A percentile compares a stretch with the other conserved stretches of the same genome.
phyloP scores from a whole-genome alignment of 1,140 invertebrate genomes.

The Mya arenaria region DNA sequence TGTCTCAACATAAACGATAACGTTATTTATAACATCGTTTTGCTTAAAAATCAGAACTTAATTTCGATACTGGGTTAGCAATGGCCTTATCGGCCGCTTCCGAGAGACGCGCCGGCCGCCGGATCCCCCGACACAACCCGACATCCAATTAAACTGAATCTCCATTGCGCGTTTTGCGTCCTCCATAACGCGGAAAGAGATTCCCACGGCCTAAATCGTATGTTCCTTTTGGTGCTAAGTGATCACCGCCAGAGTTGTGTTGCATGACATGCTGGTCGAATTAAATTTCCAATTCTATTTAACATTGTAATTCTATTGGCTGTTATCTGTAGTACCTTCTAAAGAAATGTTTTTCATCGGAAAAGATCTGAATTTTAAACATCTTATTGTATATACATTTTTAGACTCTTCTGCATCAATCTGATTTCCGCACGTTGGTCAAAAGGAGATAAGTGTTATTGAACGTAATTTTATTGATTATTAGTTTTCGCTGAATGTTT shows the following conservation, averaged over 20 bases:
- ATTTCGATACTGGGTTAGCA: background rate
- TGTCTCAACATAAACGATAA: no score
- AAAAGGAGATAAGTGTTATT: no score
- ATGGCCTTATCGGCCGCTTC: background rate
- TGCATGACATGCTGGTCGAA: background rate
- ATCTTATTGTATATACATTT: background rate
- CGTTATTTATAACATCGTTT: no score
- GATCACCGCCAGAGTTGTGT: background rate
- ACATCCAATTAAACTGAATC: background rate
- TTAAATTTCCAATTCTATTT: background rate
- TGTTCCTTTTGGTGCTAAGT: background rate
- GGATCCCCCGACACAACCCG: background rate
- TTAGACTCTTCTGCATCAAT: background rate
- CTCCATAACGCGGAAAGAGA: constrained; percentile 1
- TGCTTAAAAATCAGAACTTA: background rate
- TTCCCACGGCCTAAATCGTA: background rate
- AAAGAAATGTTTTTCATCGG: background rate
- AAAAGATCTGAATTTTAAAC: background rate
- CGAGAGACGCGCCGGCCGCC: no score
- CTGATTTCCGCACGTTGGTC: no score
- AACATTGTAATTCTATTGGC: background rate
- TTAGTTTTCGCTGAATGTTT: no score
- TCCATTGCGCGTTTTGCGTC: background rate
- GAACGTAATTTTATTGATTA: no score
- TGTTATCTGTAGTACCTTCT: background rate